Evolutionary conservation across 2,888 invertebrate genomes (phyloP), one percentile per base, ranked within the genome.

Genomic region (Drosophila monieri): DNA sequence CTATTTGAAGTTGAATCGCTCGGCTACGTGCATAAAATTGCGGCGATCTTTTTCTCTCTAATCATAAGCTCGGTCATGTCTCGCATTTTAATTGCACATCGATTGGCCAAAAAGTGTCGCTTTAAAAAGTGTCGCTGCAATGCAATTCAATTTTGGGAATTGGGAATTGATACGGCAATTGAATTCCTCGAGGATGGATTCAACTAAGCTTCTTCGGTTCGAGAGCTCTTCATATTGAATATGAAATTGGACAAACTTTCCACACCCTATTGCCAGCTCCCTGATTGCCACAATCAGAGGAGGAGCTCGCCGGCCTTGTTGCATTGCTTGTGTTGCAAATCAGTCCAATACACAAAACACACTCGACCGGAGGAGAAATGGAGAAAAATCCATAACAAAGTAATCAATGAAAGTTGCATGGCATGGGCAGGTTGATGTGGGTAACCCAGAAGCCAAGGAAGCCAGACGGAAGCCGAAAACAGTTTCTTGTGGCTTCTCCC

Each of bases 321-420:
- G 55, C 37, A 59, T 41, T 37, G 44, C 32, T 41, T 37, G 46
- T 57, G 53, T 49, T 61, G 49, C 57, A 67, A 67, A 67, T 67
- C 68, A 52, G 57, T 47, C 51, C 51, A 43, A 54, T n/a, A 21
- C 10, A 44, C 48, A 48, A 18, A 43, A 10, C 43, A 32, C 27
- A 43, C 14, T 15, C 21, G 46, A 15, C 25, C 37, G 15, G 64
- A 67, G 71, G 72, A 69, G 74, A 84, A 84, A 78, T 78, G 80
- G 74, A 70, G 62, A 71, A 59, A 85, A 79, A 88, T 85, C 88
- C 74, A 88, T 85, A 85, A 85, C 87, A 87, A 88, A 81, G 88
- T 85, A 84, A 84, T 84, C 84, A 84, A 84, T 85, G 74, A 85
- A 70, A 71, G 74, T 65, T 65, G 78, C 48, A 35, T 37, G 55